Evolutionary conservation across 2,797 vertebrate species (phyloP), one percentile per base, ranked within the genome.

Genomic region (Acridotheres tristis): DNA sequence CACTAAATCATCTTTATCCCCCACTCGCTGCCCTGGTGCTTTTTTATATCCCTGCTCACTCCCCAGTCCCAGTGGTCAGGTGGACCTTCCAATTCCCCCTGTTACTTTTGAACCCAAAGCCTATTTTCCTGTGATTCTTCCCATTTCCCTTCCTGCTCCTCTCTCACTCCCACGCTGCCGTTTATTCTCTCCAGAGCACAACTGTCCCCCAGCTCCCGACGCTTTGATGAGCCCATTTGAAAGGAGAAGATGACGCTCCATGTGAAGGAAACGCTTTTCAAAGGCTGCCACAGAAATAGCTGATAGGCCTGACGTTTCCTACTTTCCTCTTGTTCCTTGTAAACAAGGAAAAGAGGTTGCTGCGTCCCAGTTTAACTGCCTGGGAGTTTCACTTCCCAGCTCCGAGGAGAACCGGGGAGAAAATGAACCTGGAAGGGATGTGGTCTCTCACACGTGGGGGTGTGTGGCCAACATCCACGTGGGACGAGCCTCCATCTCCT

Each of bases 241-340:
- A 96, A 93, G 74, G 29, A 93, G 90, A 72, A 57, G 92, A 78
- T 91, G 93, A 90, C 4, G 82, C 68, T 89, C 61, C 79, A 14
- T 48, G 71, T 76, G 90, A 94, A 96, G 93, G 95, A 92, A 94
- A 95, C 3, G 48, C 89, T 96, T 95, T 96, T 96, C 94, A 96
- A 97, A 97, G 67, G 61, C 90, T 89, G 92, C 85, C 93, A 93
- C 94, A 89, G 94, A 95, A 96, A 95, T 95, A 97, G 92, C 95
- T 96, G 94, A 92, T 76, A 92, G 87, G 78, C 75, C 81, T 90
- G 92, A 94, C 73, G 87, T 71, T 87, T 82, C 86, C 94, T 54
- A 53, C 73, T 89, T 96, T 85, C 93, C 68, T 85, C 71, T 88
- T 18, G 1, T 59, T 96, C 92, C 85, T 82, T 57, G 92, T 96